Conservation (phyloP, 2,797 vertebrate genomes). For the Pachyuromys duprasi region DNA sequence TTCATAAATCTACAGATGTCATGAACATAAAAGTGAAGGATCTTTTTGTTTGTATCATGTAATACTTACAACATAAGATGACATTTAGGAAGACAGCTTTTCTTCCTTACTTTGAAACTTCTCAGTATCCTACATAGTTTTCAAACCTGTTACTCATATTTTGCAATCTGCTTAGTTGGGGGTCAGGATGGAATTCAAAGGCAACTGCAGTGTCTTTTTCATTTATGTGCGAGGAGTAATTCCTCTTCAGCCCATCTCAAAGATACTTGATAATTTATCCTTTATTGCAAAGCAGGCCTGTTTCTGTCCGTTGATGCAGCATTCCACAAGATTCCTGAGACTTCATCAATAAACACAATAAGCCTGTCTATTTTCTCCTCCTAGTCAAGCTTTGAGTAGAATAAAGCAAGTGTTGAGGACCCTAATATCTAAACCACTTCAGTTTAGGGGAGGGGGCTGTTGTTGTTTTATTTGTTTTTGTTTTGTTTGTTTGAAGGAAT, state of each 20-base stretch:
- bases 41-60: background rate
- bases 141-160: constrained; percentile 4
- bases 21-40: background rate
- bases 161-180: constrained; percentile 10
- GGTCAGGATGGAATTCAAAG: constrained; percentile 38
- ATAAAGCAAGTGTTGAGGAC: constrained; percentile 8
- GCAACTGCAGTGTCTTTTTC: background rate
- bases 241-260: constrained; percentile 24
- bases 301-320: constrained; percentile 10
- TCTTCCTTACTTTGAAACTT: constrained; percentile 3
- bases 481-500: background rate
- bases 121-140: constrained; percentile 22
- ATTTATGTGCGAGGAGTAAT: background rate
- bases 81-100: background rate
- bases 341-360: constrained; percentile 2
- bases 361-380: constrained; percentile 46
- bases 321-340: constrained; percentile 18
- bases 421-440: constrained; percentile 21
- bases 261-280: constrained; percentile 31
- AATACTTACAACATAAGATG: background rate
- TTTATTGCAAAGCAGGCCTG: background rate
- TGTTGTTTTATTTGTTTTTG: background rate
- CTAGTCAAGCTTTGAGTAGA: constrained; percentile 52
- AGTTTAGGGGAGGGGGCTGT: background rate
- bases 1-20: background rate